Conservation (phyloP, 2,888 invertebrate species). For the Drosophila mimetica region DNA sequence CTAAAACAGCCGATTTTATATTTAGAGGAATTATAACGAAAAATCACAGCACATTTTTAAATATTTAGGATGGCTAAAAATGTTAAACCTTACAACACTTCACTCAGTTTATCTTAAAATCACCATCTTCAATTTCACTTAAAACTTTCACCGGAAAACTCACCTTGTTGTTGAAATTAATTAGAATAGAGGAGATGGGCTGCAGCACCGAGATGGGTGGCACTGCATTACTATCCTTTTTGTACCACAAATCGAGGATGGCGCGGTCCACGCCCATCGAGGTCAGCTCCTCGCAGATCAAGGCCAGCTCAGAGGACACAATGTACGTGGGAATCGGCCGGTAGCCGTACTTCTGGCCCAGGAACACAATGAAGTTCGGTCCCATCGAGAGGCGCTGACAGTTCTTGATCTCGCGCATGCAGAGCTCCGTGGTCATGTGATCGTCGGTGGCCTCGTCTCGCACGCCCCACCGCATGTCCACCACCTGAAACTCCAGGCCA, state of each 20-base stretch:
- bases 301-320: conserved; percentile 93
- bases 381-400: conserved; percentile 99
- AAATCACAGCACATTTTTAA: no score
- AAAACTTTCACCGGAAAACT: background rate
- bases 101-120: background rate
- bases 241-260: conserved; percentile 96
- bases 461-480: conserved; percentile 99
- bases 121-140: no score
- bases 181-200: conserved; percentile 97
- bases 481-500: conserved; percentile 99
- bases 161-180: conserved; percentile 99
- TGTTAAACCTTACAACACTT: background rate
- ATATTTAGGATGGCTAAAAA: background rate
- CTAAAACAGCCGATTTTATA: no score
- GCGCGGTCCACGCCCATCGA: conserved; percentile 92
- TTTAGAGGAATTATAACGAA: no score
- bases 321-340: conserved; percentile 98
- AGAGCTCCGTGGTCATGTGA: conserved; percentile 99
- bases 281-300: conserved; percentile 93
- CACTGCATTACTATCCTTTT: conserved; percentile 97
- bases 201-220: conserved; percentile 97
- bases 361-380: conserved; percentile 98
- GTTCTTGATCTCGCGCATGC: conserved; percentile 99
- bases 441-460: conserved; percentile 99
- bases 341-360: conserved; percentile 99